Evolutionary conservation across 2,888 invertebrate species (phyloP), one percentile per base, ranked within the genome.

Genomic region (Epinotia brunnichana): DNA sequence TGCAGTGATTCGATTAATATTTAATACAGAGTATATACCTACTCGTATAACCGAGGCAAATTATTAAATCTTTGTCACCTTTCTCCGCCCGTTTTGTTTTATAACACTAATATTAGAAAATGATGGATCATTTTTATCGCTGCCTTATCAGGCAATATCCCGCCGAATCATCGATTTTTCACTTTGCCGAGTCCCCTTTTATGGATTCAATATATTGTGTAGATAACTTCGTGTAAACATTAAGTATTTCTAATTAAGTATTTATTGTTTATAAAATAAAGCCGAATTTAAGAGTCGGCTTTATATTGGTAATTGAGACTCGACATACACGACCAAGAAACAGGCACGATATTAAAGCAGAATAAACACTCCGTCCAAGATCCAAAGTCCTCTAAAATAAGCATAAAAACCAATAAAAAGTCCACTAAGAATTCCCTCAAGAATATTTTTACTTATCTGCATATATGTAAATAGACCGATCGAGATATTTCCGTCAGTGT

Each of bases 401-500:
- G n/a, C 66, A 54, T 15, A 13, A 48, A 35, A 57, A 62, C 21
- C 24, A 69, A 59, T 63, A 68, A 57, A 73, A 68, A 73, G 73
- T 59, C 41, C n/a, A 41, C 19, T 13, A 44, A 15, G 57, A 51
- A 69, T 73, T 57, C 39, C 57, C 17, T 51, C 5, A 7, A 17
- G 48, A 61, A 21, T 51, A 73, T 62, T 68, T 68, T 59, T 51
- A 62, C 53, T 59, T 69, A 62, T 54, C 62, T 39, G 56, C 57
- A 61, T 61, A 7, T 57, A 62, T 63, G 73, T 69, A 59, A 69
- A 73, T 73, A 72, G 72, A 51, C 19, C 68, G 66, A 68, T 73
- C 61, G 61, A 62, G 56, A 62, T 62, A 73, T 73, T 68, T 68
- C 72, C 56, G 68, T 62, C 56, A 67, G 17, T 41, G 73, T 73